Percentiles rank a stretch among this genome's conserved stretches.
These are phyloP conservation scores for Choreutis nemorana DNA, from an alignment of 2,888 invertebrate species.

Conservation along the genomic window DNA sequence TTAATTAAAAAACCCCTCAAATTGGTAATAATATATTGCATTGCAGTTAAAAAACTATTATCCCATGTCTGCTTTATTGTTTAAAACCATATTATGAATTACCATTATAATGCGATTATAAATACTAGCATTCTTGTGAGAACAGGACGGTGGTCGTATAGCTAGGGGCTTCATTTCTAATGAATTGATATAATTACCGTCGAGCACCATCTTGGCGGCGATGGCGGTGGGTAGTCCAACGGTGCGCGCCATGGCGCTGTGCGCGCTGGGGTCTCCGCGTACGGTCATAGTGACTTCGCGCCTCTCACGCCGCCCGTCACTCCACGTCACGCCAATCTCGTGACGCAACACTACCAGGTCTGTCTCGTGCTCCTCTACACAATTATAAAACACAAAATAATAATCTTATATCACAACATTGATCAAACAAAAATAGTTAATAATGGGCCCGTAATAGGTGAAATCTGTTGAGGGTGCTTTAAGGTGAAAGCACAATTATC, in stretches of 20 bases:
- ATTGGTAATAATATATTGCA: no score
- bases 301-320: conserved; percentile 82
- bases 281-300: conserved; percentile 88
- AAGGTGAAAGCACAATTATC: no score
- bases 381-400: background rate
- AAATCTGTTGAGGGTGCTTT: no score
- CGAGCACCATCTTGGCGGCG: conserved; percentile 96
- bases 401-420: no score
- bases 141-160: no score
- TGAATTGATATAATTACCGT: conserved; percentile 70
- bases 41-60: background rate
- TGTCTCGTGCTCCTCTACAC: conserved; percentile 73
- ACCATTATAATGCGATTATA: no score
- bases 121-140: no score
- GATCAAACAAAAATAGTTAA: no score
- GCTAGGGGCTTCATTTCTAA: background rate
- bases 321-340: conserved; percentile 92
- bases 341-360: conserved; percentile 95
- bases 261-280: conserved; percentile 82
- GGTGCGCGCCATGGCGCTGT: conserved; percentile 88
- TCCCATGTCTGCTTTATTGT: no score
- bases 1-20: no score
- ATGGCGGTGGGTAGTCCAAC: conserved; percentile 88
- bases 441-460: no score
- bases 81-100: no score